Base-by-base conservation (phyloP, 2,797 vertebrate species). In the Danio jaintianensis region DNA sequence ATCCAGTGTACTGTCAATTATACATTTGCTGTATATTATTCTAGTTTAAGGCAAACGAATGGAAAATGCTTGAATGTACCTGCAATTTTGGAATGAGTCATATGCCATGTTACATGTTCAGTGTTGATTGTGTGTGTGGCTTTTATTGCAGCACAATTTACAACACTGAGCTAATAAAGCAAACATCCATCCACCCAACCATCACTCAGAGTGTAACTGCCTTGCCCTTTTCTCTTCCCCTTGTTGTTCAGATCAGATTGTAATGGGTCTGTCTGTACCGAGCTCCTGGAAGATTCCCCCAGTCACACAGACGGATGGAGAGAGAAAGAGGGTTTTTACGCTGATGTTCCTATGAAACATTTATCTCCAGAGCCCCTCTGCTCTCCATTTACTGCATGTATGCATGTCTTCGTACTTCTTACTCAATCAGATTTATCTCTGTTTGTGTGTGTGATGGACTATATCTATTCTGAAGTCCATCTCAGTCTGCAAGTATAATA, bases 271-370 rank as follows among this genome's bases (percentile, higher is more conserved):
- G 48, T 42, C 42, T 71, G 2, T 83, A 67, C 42, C 71, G 42
- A 11, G 53, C 13, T 61, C 47, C 10, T 74, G 43, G 45, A 62
- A 6, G 20, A 79, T 74, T 66, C 53, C 50, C 36, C 36, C 12
- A 43, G 72, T 59, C 82, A 74, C 45, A 78, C 29, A 83, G 76
- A 82, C 16, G 13, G 48, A 13, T 9, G 18, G 67, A 80, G 9
- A 48, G 20, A 45, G 15, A 74, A 52, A 75, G 58, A 62, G 64
- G 76, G 71, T 62, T 64, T 75, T 82, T 83, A 47, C 15, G 63
- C 18, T 52, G 20, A 40, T 68, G 16, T 64, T 77, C 56, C 13
- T 61, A 78, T 71, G 8, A 79, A 83, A 75, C 78, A 80, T 83
- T 85, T 50, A 81, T 50, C 38, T 67, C 40, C 42, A 18, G 52